A percentile compares a stretch with the other conserved stretches of the same genome.
phyloP scores from a whole-genome alignment of 2,113 vertebrate genomes.

The Microcebus griseorufus region DNA sequence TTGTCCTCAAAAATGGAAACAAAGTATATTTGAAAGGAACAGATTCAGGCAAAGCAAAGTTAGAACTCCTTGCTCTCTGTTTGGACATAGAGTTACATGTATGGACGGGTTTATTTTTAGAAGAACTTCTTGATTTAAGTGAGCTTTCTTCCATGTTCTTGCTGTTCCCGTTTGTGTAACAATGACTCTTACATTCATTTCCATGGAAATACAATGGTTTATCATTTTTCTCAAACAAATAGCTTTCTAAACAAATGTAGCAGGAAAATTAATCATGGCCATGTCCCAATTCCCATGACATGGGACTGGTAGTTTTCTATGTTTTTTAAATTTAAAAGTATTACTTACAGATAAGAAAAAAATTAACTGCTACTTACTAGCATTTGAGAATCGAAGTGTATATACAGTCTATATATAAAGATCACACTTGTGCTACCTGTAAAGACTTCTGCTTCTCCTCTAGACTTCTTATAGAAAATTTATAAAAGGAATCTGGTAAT shows the following conservation, averaged over 20 bases:
- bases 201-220: constrained; percentile 15
- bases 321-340: background rate
- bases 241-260: constrained; percentile 22
- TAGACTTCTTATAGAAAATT: constrained; percentile 2
- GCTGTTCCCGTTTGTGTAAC: background rate
- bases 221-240: background rate
- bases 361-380: background rate
- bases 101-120: background rate
- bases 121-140: background rate
- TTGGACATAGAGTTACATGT: background rate
- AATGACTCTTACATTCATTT: background rate
- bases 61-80: background rate
- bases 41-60: background rate
- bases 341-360: background rate
- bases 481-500: background rate
- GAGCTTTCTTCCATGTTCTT: background rate
- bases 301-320: background rate
- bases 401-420: constrained; percentile 51
- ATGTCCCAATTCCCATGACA: background rate
- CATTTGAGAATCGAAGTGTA: constrained; percentile 22
- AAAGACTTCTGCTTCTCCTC: background rate
- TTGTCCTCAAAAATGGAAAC: background rate
- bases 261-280: background rate
- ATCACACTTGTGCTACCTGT: background rate
- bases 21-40: background rate